phyloP scores from a whole-genome alignment of 2,888 invertebrate genomes.

The Cataglyphis livida region DNA sequence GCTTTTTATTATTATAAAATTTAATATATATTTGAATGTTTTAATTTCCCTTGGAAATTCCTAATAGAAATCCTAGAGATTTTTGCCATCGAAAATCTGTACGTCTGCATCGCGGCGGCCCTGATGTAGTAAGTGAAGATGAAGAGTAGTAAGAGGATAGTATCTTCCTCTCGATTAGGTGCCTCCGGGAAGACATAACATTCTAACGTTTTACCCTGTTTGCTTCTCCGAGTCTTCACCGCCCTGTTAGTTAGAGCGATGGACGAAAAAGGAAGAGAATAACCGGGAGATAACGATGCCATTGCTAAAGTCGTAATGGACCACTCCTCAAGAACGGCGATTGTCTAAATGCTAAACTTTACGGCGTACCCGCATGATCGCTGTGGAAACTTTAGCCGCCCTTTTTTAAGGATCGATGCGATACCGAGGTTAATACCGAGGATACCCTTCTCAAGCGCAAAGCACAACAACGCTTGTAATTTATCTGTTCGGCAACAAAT shows the following conservation, averaged over 20 bases:
- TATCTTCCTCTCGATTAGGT: constrained; percentile 36
- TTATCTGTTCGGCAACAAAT: constrained; percentile 1
- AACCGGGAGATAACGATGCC: constrained; percentile 77
- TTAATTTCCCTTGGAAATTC: not conserved
- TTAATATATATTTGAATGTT: not conserved
- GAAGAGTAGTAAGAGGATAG: constrained; percentile 33
- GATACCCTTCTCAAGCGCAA: not conserved
- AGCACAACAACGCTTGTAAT: constrained; percentile 26
- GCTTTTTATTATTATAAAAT: not conserved
- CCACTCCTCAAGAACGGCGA: constrained; percentile 64
- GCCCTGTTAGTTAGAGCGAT: constrained; percentile 21
- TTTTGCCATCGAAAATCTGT: not conserved
- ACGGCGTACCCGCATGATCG: constrained; percentile 72
- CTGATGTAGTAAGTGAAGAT: constrained; percentile 15
- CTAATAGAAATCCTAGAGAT: not conserved
- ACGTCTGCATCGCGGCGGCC: not conserved
- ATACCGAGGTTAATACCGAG: constrained; percentile 6
- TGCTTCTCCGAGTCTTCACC: not conserved
- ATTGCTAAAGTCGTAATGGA: constrained; percentile 74
- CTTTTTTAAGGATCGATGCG: constrained; percentile 29
- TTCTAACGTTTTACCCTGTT: constrained; percentile 34
- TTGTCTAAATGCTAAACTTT: constrained; percentile 76
- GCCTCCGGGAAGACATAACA: constrained; percentile 38
- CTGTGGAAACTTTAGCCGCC: constrained; percentile 54
- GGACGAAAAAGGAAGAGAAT: constrained; percentile 50